A percentile compares a stretch with the other conserved stretches of the same genome.
phyloP scores from a whole-genome alignment of 2,113 vertebrate genomes.

The Sturnus vulgaris region DNA sequence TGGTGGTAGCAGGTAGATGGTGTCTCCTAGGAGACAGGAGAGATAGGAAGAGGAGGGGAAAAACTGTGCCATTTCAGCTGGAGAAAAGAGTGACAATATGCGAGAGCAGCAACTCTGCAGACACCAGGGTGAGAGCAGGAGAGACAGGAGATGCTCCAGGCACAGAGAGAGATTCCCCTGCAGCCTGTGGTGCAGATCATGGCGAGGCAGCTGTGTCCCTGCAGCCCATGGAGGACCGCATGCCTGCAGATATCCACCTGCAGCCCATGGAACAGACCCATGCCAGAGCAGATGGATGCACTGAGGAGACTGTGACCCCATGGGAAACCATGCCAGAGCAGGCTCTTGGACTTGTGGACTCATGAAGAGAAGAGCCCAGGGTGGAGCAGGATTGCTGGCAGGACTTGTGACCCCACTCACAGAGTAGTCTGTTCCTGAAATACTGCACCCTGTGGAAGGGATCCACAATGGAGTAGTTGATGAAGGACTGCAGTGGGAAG shows the following conservation, averaged over 20 bases:
- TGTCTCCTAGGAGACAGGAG: neutral
- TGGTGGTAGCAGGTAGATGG: neutral
- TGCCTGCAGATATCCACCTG: neutral
- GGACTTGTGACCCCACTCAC: neutral
- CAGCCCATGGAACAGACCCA: neutral
- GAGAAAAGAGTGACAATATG: neutral
- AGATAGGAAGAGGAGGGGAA: neutral
- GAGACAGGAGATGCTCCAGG: accelerated
- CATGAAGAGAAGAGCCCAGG: neutral
- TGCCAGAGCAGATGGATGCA: neutral
- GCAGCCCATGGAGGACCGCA: neutral
- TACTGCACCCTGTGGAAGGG: neutral
- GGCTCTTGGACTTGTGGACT: neutral
- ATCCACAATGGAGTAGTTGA: too few relatives aligned
- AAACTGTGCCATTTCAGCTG: neutral
- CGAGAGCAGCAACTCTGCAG: neutral
- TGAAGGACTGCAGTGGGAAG: neutral
- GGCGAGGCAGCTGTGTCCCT: neutral
- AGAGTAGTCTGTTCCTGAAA: neutral
- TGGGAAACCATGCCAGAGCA: neutral
- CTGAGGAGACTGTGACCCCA: neutral
- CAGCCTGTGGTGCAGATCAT: accelerated
- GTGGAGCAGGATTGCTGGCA: neutral
- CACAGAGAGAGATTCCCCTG: neutral
- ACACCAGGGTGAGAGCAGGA: neutral